Evolutionary conservation across 1,140 invertebrate species (phyloP).

Genomic region (Lethrus apterus): DNA sequence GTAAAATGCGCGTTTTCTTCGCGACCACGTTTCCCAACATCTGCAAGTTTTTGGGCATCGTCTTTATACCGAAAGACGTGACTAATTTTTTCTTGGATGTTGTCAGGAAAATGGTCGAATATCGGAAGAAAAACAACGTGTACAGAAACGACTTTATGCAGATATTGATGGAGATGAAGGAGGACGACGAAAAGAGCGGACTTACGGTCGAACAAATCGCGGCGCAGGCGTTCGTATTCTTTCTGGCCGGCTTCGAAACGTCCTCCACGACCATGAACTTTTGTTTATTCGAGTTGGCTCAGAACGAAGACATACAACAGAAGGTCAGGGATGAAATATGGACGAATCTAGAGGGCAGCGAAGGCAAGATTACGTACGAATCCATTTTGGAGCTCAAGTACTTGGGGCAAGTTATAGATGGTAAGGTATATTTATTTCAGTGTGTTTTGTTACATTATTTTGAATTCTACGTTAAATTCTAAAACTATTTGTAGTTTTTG

Average conservation of each 20-base stretch:
- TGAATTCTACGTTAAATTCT: too few relatives aligned
- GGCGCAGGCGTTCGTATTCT: constrained; percentile 21
- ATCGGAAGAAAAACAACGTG: constrained; percentile 30
- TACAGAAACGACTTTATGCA: constrained; percentile 37
- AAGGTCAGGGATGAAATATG: constrained; percentile 43
- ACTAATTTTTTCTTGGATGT: constrained; percentile 32
- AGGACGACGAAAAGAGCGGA: constrained; percentile 2
- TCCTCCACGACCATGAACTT: constrained; percentile 42
- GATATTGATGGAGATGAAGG: constrained; percentile 33
- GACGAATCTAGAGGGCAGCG: constrained; percentile 39
- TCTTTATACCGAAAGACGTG: constrained; percentile 16
- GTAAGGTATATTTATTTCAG: too few relatives aligned
- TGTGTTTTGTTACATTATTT: too few relatives aligned
- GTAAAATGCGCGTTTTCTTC: not conserved
- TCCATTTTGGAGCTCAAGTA: constrained; percentile 46
- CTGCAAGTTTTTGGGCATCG: not conserved
- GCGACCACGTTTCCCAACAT: constrained; percentile 2
- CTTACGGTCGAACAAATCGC: constrained; percentile 8
- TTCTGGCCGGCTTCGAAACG: constrained; percentile 46
- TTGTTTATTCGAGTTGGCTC: constrained; percentile 43
- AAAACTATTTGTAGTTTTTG: not conserved
- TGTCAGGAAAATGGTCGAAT: constrained; percentile 27
- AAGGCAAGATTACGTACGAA: constrained; percentile 48
- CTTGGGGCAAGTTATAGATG: constrained; percentile 32
- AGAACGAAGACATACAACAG: constrained; percentile 42